A percentile compares a stretch with the other conserved stretches of the same genome.
Evolutionary conservation across 2,888 invertebrate species (phyloP).

Genomic region (Endotricha flammealis): DNA sequence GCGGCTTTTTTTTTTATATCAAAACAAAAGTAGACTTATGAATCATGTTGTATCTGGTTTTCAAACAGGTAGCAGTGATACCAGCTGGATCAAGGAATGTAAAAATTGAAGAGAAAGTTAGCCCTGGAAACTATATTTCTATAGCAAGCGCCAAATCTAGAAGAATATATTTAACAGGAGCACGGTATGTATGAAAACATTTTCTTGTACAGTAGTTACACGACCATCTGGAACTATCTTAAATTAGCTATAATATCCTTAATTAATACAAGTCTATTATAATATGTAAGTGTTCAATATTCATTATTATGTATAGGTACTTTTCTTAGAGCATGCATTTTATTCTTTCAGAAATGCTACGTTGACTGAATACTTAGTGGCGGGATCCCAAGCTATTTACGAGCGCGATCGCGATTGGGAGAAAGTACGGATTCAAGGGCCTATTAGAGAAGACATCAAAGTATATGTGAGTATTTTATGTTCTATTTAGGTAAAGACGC

Average conservation of each 20-base stretch:
- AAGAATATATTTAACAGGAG: conserved; percentile 87
- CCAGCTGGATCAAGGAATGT: conserved; percentile 90
- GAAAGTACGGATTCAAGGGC: conserved; percentile 88
- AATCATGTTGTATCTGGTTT: conserved; percentile 2
- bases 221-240: no score
- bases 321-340: no score
- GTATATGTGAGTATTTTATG: conserved; percentile 86
- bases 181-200: no score
- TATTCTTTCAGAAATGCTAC: conserved; percentile 78
- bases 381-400: conserved; percentile 88
- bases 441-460: conserved; percentile 87
- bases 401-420: conserved; percentile 88
- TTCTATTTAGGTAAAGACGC: no score
- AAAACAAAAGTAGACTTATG: background rate
- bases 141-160: conserved; percentile 83
- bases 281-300: no score
- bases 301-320: no score
- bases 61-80: conserved; percentile 81
- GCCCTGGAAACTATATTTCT: conserved; percentile 88
- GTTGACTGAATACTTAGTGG: conserved; percentile 88
- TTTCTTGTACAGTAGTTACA: no score
- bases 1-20: no score
- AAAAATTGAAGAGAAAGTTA: conserved; percentile 84
- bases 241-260: no score
- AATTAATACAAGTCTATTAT: no score